Base-by-base conservation (phyloP, 1,140 invertebrate species). In the Euglossa dilemma region DNA sequence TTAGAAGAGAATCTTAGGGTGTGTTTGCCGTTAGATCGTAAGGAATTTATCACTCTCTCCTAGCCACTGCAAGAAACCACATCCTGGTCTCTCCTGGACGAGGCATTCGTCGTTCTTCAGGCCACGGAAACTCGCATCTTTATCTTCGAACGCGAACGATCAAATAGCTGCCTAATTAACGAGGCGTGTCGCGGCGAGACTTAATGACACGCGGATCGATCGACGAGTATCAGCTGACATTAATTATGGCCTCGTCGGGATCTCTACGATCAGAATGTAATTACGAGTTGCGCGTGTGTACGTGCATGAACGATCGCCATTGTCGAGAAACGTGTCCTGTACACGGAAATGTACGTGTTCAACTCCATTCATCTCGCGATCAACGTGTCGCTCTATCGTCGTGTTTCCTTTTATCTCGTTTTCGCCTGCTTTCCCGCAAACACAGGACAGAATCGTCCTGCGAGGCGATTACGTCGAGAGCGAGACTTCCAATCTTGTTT, bases 91-190 rank as follows among this genome's bases (percentile, higher is more conserved):
- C 20, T 16, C 43, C 23, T 6, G 20, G 25, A 64, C n/a, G 43
- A 1, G n/a, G 43, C 54, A 25, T 14, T 16, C 4, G 5, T 50
- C 11, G 20, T 18, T 54, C 20, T 16, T 0, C 56, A 54, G 4
- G 23, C 0, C 8, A 23, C 8, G 11, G 18, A 23, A n/a, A 43
- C 47, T 75, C 57, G 7, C 14, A 54, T 20, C 25, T 36, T 6
- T 45, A 23, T 3, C 20, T 6, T 14, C 1, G 14, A 7, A 67
- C 23, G 23, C 28, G 25, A 47, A 18, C 14, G 45, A 45, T 72
- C 28, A 61, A 80, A 72, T 72, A n/a, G 9, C 14, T 9, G 14
- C 8, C 20, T 66, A 63, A 72, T 72, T 72, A 71, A 71, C 0
- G 45, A 25, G 12, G 47, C 25, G 25, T 66, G 66, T 25, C 20